Base-by-base conservation (phyloP, 2,113 vertebrate species). In the Lagopus muta region DNA sequence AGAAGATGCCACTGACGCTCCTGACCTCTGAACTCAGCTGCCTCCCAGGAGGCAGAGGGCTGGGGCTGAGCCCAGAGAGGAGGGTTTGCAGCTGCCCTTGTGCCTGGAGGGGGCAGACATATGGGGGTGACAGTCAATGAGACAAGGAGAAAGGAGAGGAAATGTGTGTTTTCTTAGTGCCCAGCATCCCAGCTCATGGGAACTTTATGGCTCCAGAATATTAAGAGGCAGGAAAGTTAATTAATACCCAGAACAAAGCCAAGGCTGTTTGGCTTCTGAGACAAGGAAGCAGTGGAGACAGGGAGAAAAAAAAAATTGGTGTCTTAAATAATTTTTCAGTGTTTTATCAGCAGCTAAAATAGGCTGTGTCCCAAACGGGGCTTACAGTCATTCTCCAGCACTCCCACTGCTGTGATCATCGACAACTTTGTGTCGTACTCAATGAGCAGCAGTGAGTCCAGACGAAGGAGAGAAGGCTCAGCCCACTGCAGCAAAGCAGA, bases 51-150 rank as follows among this genome's bases (percentile, higher is more conserved):
- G 89, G 89, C 62, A 8, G 69, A 89, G 74, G 85, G 82, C 71
- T 87, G 94, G 88, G 73, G 91, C 95, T 74, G 91, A 81, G 85
- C 82, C 86, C 61, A 10, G 75, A 34, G 77, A 89, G 72, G 92
- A 72, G 93, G 90, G 65, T 71, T 61, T 64, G 88, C 96, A 97
- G 96, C 96, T 97, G 96, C 94, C 91, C 93, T 28, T 2, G 30
- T 84, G 83, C 95, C 93, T 70, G 45, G 60, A 57, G 88, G 94
- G 75, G 87, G 77, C 80, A 64, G 87, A 42, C 79, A 90, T 74
- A 77, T 92, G 94, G 73, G 88, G 91, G 86, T 88, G 89, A 55
- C 75, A 89, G 64, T 66, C 66, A 47, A 45, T 32, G 73, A 36
- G 88, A 73, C 12, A 13, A 48, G 94, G 54, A 43, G 76, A 65